Conservation (phyloP, 2,797 vertebrate genomes). For the Anguilla megastoma region DNA sequence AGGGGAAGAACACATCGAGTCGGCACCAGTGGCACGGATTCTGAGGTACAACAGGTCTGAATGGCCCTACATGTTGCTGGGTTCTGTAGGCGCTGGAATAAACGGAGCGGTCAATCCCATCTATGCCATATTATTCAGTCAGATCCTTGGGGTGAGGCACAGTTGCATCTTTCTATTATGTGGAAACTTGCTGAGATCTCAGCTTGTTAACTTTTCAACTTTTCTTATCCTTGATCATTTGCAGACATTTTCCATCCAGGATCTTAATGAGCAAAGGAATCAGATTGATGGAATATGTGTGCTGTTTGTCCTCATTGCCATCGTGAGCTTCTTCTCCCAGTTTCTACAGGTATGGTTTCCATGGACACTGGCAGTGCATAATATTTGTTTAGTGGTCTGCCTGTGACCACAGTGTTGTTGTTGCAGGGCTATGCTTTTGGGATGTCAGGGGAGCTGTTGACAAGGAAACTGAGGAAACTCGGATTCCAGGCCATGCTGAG, state of each 20-base stretch:
- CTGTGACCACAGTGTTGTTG: slow-evolving; percentile 22
- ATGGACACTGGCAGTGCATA: neutral
- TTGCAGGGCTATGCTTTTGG: slow-evolving; percentile 74
- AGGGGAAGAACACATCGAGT: slow-evolving; percentile 47
- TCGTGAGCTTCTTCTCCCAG: slow-evolving; percentile 71
- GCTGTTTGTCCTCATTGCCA: slow-evolving; percentile 72
- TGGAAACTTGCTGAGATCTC: neutral
- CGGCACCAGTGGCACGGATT: slow-evolving; percentile 71
- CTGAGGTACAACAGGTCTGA: slow-evolving; percentile 78
- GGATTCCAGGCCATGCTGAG: slow-evolving; percentile 77
- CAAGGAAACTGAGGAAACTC: slow-evolving; percentile 71
- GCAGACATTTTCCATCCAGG: slow-evolving; percentile 77
- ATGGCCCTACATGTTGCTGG: slow-evolving; percentile 79
- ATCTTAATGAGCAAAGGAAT: slow-evolving; percentile 63
- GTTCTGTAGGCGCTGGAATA: slow-evolving; percentile 74
- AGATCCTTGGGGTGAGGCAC: slow-evolving; percentile 75
- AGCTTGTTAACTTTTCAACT: neutral
- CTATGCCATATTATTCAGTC: slow-evolving; percentile 78
- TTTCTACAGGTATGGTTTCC: slow-evolving; percentile 73
- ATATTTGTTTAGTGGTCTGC: neutral
- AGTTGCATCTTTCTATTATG: neutral
- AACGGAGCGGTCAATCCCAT: slow-evolving; percentile 77
- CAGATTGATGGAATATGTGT: slow-evolving; percentile 73
- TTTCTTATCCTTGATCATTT: slow-evolving; percentile 36
- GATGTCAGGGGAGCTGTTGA: slow-evolving; percentile 78